Evolutionary conservation across 2,888 invertebrate species (phyloP).

Genomic region (Acrobasis consociella): DNA sequence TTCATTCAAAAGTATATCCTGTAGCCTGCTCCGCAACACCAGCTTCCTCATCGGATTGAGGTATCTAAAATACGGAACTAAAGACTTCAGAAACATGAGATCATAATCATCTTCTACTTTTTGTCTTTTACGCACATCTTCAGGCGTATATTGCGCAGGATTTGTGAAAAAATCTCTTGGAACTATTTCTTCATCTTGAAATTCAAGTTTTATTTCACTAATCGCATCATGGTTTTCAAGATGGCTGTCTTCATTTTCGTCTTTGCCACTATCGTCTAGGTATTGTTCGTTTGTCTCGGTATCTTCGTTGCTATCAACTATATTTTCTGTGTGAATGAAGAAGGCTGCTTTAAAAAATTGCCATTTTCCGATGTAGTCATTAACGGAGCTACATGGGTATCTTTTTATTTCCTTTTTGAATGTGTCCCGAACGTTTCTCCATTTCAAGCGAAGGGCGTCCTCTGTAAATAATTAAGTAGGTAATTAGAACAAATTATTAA

Average conservation of each 20-base stretch:
- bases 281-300: constrained; percentile 9
- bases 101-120: constrained; percentile 49
- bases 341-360: constrained; percentile 44
- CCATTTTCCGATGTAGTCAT: constrained; percentile 51
- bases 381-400: constrained; percentile 28
- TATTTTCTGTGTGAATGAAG: constrained; percentile 39
- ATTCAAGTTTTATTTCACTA: neutral
- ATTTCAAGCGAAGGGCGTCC: constrained; percentile 46
- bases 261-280: neutral
- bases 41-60: constrained; percentile 55
- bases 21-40: constrained; percentile 56
- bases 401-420: constrained; percentile 49
- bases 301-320: constrained; percentile 24
- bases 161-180: constrained; percentile 24
- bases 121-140: constrained; percentile 24
- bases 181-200: constrained; percentile 14
- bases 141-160: constrained; percentile 35
- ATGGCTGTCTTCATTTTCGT: neutral
- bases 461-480: constrained; percentile 41
- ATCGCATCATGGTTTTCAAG: neutral
- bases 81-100: constrained; percentile 56
- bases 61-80: constrained; percentile 54
- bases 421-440: constrained; percentile 57
- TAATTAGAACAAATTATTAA: too few relatives aligned
- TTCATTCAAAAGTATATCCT: constrained; percentile 57